Percentiles rank a stretch among this genome's conserved stretches.
Evolutionary conservation across 2,888 invertebrate species (phyloP).

Genomic region (Lasioglossum figueresi): DNA sequence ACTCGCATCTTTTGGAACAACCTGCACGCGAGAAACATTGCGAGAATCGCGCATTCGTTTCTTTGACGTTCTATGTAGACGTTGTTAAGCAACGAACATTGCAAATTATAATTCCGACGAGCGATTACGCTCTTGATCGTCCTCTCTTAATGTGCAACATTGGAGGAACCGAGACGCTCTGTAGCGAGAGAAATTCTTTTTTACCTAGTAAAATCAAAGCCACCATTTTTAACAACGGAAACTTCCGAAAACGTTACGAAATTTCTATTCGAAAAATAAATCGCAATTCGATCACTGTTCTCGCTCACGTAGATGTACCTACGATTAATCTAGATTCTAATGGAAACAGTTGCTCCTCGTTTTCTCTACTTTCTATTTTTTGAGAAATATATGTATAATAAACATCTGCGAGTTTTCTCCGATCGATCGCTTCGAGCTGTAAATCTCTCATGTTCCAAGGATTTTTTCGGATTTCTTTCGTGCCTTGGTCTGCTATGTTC

Average conservation of each 20-base stretch:
- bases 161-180: neutral
- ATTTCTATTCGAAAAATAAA: neutral
- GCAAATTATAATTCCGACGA: neutral
- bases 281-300: neutral
- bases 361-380: neutral
- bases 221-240: neutral
- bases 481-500: neutral
- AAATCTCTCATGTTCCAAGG: conserved; percentile 26
- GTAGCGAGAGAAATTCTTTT: conserved; percentile 3
- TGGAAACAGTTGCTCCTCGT: neutral
- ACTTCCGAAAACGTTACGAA: neutral
- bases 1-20: neutral
- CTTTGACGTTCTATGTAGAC: conserved; percentile 10
- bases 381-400: neutral
- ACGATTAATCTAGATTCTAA: neutral
- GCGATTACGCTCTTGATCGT: neutral
- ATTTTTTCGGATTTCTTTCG: neutral
- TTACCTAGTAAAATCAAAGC: conserved; percentile 8
- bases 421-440: conserved; percentile 46
- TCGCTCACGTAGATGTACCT: conserved; percentile 10
- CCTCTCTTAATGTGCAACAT: conserved; percentile 37
- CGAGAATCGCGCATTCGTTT: conserved; percentile 12
- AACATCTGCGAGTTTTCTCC: conserved; percentile 1
- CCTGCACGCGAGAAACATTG: neutral
- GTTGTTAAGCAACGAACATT: conserved; percentile 30